A percentile compares a stretch with the other conserved stretches of the same genome.
Evolutionary conservation across 2,888 invertebrate genomes (phyloP).

Genomic region (Stramonita haemastoma): DNA sequence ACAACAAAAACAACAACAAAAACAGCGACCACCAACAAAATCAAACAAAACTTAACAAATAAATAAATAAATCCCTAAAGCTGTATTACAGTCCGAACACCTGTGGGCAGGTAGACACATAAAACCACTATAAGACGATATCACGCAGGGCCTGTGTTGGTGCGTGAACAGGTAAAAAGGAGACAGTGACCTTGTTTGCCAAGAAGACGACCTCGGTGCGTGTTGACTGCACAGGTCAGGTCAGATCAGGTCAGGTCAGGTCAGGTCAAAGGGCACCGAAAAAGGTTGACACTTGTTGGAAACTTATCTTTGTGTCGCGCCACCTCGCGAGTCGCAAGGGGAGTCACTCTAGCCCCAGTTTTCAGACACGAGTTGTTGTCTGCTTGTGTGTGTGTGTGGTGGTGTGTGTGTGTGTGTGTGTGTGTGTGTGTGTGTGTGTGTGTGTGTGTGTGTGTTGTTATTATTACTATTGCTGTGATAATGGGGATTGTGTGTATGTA

Average conservation of each 20-base stretch:
- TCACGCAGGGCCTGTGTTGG: neutral
- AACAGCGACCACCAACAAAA: too few species aligned
- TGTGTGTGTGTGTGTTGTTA: neutral
- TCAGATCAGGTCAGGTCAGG: slow-evolving; percentile 5
- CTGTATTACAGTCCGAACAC: neutral
- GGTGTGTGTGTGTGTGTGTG: slow-evolving; percentile 8
- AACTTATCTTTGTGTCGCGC: neutral
- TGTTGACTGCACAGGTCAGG: slow-evolving; percentile 21
- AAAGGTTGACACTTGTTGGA: slow-evolving; percentile 6
- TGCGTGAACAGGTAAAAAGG: neutral
- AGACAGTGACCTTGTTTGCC: neutral
- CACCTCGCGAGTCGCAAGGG: neutral
- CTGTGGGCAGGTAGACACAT: neutral
- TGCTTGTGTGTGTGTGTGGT: neutral
- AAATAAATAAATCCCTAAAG: neutral
- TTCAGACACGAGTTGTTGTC: too few species aligned
- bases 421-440: neutral
- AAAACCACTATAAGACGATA: neutral
- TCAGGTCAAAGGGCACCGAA: slow-evolving; percentile 3
- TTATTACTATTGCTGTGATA: too few species aligned
- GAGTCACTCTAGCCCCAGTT: neutral
- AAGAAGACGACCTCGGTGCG: slow-evolving; percentile 4
- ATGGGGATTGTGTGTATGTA: too few species aligned
- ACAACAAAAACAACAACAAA: too few species aligned
- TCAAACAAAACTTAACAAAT: too few species aligned